Base-by-base conservation (phyloP, 2,797 vertebrate genomes). In the Silurus lanzhouensis region DNA sequence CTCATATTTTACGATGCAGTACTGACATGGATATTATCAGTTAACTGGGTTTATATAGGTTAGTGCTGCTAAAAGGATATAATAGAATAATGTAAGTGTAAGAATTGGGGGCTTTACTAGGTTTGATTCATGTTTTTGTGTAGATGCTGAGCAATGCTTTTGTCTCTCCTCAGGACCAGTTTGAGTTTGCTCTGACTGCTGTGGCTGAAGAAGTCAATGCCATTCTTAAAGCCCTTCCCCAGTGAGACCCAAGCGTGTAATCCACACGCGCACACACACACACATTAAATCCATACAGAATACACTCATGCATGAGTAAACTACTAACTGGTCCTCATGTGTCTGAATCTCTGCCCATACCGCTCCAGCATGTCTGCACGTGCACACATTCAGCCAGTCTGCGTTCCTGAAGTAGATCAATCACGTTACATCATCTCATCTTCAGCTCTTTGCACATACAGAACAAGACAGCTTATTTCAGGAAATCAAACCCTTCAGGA, bases 121-220 rank as follows among this genome's bases (percentile, higher is more conserved):
- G 20, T 17, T 55, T 48, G 74, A 9, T 58, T 52, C 0, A 5
- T 7, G 48, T 38, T 64, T 64, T 72, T 52, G 14, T 57, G 48
- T 52, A 38, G 19, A 60, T 72, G 75, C 71, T 74, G 82, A 90
- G 46, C 55, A 76, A 14, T 84, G 77, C 57, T 52, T 58, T 74
- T 89, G 75, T 88, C 70, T 75, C 57, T 87, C 77, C 57, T 31
- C 89, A 99, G 98, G 97, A 99, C 93, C 98, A 99, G 95, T 99
- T 99, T 94, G 98, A 99, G 92, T 99, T 99, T 0, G 98, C 97
- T 0, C 92, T 99, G 93, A 99, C 98, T 0, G 97, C 98, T 0
- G 97, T 99, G 25, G 98, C 98, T 0, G 98, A 99, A 90, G 98
- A 99, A 89, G 98, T 99, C 88, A 99, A 99, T 0, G 98, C 97